Evolutionary conservation across 2,888 invertebrate genomes (phyloP), one percentile per base, ranked within the genome.

Genomic region (Druceiella hillmani): DNA sequence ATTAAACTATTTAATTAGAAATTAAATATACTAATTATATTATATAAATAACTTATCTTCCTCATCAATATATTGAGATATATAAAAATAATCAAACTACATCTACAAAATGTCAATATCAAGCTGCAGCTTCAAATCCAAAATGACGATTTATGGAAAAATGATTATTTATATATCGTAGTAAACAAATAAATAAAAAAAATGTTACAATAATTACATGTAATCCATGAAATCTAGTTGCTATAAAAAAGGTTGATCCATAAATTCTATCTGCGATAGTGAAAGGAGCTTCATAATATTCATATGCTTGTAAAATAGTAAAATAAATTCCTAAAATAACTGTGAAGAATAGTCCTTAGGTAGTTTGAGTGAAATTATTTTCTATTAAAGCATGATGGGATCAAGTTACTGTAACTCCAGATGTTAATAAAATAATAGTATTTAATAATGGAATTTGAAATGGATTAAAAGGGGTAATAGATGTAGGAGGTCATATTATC

Each of bases 141-240:
- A n/a, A n/a, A n/a, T n/a, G n/a, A n/a, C n/a, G n/a, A n/a, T n/a
- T n/a, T n/a, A n/a, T n/a, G n/a, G n/a, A n/a, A n/a, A n/a, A n/a
- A n/a, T n/a, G n/a, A n/a, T n/a, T n/a, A n/a, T n/a, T n/a, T n/a
- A n/a, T n/a, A n/a, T n/a, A n/a, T n/a, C n/a, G n/a, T n/a, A n/a
- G n/a, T n/a, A n/a, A n/a, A n/a, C n/a, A n/a, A n/a, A n/a, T n/a
- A n/a, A n/a, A n/a, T n/a, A n/a, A n/a, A n/a, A n/a, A n/a, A n/a
- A n/a, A n/a, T n/a, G n/a, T n/a, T n/a, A n/a, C n/a, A n/a, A 82
- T 57, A 78, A 84, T 64, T 29, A 84, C 83, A 69, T 84, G 84
- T 35, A 83, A 10, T 3, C 83, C 84, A 56, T 86, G 84, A 20
- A 87, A 85, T 60, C 84, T 84, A 41, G 83, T 86, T 37, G 81